phyloP scores from a whole-genome alignment of 1,140 invertebrate species.

The Brachionus angularis region DNA sequence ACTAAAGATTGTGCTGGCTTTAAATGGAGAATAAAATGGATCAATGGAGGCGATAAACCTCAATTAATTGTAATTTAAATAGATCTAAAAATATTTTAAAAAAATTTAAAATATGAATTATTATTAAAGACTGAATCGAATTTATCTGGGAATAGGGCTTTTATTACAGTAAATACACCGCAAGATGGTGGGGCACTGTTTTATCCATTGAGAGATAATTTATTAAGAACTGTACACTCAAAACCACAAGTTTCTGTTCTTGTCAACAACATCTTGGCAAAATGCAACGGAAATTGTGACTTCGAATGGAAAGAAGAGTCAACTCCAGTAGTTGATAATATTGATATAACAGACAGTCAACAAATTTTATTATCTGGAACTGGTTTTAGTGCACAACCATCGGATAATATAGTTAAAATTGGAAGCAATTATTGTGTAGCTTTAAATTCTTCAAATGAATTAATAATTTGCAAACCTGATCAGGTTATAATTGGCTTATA shows the following conservation, averaged over 20 bases:
- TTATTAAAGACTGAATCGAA: too few species aligned
- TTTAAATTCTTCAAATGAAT: constrained; percentile 43
- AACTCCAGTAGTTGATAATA: constrained; percentile 47
- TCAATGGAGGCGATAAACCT: constrained; percentile 47
- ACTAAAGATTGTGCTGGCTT: constrained; percentile 46
- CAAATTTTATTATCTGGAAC: background rate
- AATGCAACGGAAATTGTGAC: constrained; percentile 45
- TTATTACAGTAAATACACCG: too few species aligned
- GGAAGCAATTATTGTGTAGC: constrained; percentile 46
- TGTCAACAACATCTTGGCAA: constrained; percentile 47
- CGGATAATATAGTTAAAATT: constrained; percentile 46
- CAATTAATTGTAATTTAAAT: constrained; percentile 40
- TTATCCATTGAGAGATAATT: constrained; percentile 48
- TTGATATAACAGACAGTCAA: constrained; percentile 39
- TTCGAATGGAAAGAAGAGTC: constrained; percentile 46
- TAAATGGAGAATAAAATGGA: constrained; percentile 46
- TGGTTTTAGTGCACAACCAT: constrained; percentile 44
- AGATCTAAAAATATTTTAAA: background rate
- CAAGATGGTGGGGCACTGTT: constrained; percentile 44
- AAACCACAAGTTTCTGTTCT: constrained; percentile 47
- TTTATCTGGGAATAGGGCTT: too few species aligned
- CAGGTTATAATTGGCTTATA: constrained; percentile 48
- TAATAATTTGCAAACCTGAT: constrained; percentile 47
- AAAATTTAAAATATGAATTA: background rate
- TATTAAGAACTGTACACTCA: constrained; percentile 47